A percentile compares a stretch with the other conserved stretches of the same genome.
Evolutionary conservation across 2,797 vertebrate genomes (phyloP).

Genomic region (Enteromius afrohamiltoni): DNA sequence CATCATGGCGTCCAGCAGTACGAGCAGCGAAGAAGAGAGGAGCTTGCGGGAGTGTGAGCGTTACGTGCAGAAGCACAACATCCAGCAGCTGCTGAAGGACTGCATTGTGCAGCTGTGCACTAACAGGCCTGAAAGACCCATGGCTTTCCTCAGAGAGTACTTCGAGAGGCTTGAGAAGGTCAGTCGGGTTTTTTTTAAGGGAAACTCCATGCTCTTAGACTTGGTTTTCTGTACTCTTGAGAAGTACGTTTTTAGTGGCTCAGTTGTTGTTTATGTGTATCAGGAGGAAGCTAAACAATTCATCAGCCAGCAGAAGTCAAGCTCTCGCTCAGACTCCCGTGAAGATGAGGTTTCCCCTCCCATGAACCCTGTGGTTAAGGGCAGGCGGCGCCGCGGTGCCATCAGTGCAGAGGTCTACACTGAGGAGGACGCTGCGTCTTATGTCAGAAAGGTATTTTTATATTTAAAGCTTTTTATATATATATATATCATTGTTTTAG

Average conservation of each 20-base stretch:
- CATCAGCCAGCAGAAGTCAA: conserved; percentile 91
- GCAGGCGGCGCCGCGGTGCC: conserved; percentile 92
- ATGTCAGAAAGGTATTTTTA: conserved; percentile 90
- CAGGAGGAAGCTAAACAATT: conserved; percentile 97
- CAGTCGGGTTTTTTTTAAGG: background rate
- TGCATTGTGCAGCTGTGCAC: conserved; percentile 98
- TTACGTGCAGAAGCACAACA: conserved; percentile 98
- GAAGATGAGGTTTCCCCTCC: conserved; percentile 99
- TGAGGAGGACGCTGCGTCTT: conserved; percentile 97
- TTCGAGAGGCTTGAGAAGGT: conserved; percentile 97
- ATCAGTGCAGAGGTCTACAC: conserved; percentile 99
- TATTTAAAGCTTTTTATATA: too few species aligned
- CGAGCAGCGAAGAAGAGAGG: conserved; percentile 92
- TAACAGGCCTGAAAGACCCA: conserved; percentile 91
- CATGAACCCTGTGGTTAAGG: conserved; percentile 97
- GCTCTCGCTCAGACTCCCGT: conserved; percentile 90
- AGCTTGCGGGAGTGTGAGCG: conserved; percentile 97
- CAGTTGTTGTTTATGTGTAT: background rate
- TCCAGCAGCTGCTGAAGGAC: conserved; percentile 98
- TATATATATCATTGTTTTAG: background rate
- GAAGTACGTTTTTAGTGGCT: background rate
- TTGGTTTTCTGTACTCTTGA: background rate
- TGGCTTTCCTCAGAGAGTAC: conserved; percentile 96
- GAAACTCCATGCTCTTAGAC: background rate
- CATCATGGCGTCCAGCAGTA: conserved; percentile 89